Evolutionary conservation across 1,140 invertebrate species (phyloP).

Genomic region (Palaemon carinicauda): DNA sequence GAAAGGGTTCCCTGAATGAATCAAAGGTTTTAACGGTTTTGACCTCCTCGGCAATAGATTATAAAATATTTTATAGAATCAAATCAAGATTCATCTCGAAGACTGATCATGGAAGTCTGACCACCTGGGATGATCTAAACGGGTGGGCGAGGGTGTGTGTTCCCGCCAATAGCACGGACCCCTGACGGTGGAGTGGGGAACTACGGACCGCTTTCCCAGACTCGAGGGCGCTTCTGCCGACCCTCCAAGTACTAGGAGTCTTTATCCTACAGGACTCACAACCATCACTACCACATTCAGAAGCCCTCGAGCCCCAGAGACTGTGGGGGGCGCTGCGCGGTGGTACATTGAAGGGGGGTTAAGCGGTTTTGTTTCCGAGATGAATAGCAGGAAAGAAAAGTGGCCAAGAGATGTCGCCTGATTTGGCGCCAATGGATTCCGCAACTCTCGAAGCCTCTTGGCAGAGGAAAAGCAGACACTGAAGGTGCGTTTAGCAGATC

Average conservation of each 20-base stretch:
- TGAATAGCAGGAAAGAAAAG: constrained; percentile 41
- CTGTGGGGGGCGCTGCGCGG: constrained; percentile 12
- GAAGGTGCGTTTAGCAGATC: constrained; percentile 37
- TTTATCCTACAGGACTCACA: constrained; percentile 9
- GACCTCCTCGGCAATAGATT: too few relatives aligned
- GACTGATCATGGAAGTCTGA: background rate
- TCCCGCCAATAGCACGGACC: constrained; percentile 10
- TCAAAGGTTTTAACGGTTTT: too few relatives aligned
- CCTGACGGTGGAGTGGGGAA: background rate
- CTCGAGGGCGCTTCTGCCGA: constrained; percentile 22
- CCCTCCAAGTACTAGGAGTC: background rate
- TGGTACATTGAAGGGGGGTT: constrained; percentile 12
- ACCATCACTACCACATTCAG: constrained; percentile 22
- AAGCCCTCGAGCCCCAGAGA: constrained; percentile 3
- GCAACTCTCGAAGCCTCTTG: constrained; percentile 42
- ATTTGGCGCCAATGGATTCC: constrained; percentile 53
- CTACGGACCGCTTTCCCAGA: constrained; percentile 16
- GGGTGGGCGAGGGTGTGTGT: background rate
- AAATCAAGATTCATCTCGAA: too few relatives aligned
- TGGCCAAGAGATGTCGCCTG: constrained; percentile 45
- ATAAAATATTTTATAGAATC: too few relatives aligned
- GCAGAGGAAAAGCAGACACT: constrained; percentile 15
- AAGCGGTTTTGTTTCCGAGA: constrained; percentile 51
- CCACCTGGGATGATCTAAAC: constrained; percentile 5
- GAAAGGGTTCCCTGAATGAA: too few relatives aligned